Conservation (phyloP, 2,888 invertebrate genomes). For the Spilosoma lubricipeda region DNA sequence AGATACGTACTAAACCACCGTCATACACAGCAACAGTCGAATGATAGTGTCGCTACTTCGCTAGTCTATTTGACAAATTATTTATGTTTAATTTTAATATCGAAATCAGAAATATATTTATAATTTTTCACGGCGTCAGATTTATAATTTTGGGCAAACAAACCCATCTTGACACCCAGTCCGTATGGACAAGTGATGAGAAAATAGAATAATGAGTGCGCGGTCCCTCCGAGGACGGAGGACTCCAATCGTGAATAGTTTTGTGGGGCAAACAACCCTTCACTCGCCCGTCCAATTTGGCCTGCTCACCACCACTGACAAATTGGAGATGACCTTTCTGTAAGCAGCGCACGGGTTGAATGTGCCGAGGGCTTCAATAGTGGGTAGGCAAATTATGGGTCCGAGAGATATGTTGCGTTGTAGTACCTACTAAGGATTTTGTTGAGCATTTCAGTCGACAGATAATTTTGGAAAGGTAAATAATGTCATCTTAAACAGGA, state of each 20-base stretch:
- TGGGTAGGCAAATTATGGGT: slow-evolving; percentile 2
- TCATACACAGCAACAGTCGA: neutral
- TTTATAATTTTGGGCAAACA: slow-evolving; percentile 21
- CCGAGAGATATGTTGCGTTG: slow-evolving; percentile 1
- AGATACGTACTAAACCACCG: too few species aligned
- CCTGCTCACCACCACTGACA: slow-evolving; percentile 36
- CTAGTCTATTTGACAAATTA: neutral
- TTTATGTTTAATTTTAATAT: neutral
- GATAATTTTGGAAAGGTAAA: neutral
- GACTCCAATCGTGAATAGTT: slow-evolving; percentile 56
- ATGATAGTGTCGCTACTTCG: neutral
- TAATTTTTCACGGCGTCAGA: slow-evolving; percentile 22
- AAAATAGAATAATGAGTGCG: slow-evolving; percentile 58
- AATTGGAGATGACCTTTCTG: slow-evolving; percentile 54
- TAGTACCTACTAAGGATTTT: neutral
- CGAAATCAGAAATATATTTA: neutral
- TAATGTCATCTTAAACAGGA: neutral
- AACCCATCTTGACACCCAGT: slow-evolving; percentile 34
- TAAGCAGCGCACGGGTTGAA: slow-evolving; percentile 25
- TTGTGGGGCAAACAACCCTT: slow-evolving; percentile 56
- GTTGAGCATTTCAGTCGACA: neutral
- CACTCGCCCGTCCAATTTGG: slow-evolving; percentile 48
- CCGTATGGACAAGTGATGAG: slow-evolving; percentile 51
- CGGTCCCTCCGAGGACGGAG: slow-evolving; percentile 23
- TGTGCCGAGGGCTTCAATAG: slow-evolving; percentile 4